Evolutionary conservation across 2,888 invertebrate species (phyloP).

Genomic region (Diloba caeruleocephala): DNA sequence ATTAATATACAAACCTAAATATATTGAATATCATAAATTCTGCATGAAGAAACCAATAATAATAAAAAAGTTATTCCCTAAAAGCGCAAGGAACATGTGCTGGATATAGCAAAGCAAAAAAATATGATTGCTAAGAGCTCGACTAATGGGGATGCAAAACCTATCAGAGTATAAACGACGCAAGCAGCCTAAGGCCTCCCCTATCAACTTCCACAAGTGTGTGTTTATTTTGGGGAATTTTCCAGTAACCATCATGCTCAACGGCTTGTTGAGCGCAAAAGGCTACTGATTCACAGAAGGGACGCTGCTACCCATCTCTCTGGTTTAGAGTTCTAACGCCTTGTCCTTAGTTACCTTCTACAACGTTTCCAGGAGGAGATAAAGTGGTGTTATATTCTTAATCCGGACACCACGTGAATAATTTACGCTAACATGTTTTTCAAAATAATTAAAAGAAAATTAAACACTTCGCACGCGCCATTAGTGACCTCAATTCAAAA

Average conservation of each 20-base stretch:
- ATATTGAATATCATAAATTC: too few relatives aligned
- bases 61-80: not conserved
- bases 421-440: slow-evolving; percentile 11
- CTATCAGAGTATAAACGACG: not conserved
- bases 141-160: not conserved
- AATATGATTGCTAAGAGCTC: not conserved
- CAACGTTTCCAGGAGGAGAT: too few relatives aligned
- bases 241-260: too few relatives aligned
- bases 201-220: too few relatives aligned
- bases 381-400: too few relatives aligned
- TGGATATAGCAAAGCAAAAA: not conserved
- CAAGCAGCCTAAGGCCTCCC: not conserved
- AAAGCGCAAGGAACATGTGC: not conserved
- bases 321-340: too few relatives aligned
- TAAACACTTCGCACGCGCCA: slow-evolving; percentile 57
- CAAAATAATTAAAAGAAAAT: slow-evolving; percentile 31
- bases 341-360: too few relatives aligned
- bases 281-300: too few relatives aligned
- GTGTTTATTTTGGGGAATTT: too few relatives aligned
- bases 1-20: too few relatives aligned
- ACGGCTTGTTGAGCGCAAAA: too few relatives aligned
- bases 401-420: not conserved
- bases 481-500: slow-evolving; percentile 62
- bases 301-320: too few relatives aligned
- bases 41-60: not conserved